Percentiles rank a stretch among this genome's conserved stretches.
Evolutionary conservation across 1,140 invertebrate species (phyloP).

Genomic region (Pseudomyrmex dendroicus): DNA sequence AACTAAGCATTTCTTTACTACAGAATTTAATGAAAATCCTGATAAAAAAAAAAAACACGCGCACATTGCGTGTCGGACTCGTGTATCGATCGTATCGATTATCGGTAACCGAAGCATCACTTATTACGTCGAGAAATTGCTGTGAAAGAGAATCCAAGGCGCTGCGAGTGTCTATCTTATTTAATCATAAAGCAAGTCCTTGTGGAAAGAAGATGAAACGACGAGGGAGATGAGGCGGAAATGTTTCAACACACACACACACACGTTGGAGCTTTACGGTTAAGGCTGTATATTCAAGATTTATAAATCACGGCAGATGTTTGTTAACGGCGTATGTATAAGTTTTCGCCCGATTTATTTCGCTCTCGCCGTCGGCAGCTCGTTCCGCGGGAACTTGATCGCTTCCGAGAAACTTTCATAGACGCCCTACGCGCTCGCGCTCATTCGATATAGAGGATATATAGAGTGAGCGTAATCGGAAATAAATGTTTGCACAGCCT

Average conservation of each 20-base stretch:
- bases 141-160: neutral
- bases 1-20: too few species aligned
- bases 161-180: neutral
- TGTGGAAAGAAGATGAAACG: neutral
- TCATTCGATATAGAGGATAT: neutral
- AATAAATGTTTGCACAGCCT: slow-evolving; percentile 46
- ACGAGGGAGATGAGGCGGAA: neutral
- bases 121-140: neutral
- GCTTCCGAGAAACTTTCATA: slow-evolving; percentile 41
- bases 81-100: too few species aligned
- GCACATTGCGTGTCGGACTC: too few species aligned
- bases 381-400: neutral
- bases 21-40: too few species aligned
- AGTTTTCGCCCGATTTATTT: slow-evolving; percentile 29
- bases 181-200: slow-evolving; percentile 10
- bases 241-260: neutral
- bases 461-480: slow-evolving; percentile 29
- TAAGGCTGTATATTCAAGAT: neutral
- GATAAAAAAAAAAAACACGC: too few species aligned
- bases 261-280: neutral
- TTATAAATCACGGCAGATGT: slow-evolving; percentile 28
- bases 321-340: slow-evolving; percentile 28
- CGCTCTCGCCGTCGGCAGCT: neutral
- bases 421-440: neutral
- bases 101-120: too few species aligned